Conservation (phyloP, 1,140 invertebrate species). For the Caenorhabditis inopinata region DNA sequence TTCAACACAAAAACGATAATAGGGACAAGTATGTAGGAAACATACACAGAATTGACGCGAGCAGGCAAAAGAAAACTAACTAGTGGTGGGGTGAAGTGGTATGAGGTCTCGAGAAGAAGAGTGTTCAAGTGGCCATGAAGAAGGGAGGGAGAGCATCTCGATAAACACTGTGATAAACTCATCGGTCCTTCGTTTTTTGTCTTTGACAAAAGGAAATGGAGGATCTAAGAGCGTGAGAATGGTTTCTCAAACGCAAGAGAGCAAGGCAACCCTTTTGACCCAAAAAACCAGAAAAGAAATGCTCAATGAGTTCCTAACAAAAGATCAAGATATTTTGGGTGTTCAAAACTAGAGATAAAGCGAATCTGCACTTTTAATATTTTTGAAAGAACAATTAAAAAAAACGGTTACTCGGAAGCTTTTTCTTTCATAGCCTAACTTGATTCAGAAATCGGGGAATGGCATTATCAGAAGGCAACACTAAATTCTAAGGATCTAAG, state of each 20-base stretch:
- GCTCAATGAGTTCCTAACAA: neutral
- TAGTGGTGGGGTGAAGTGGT: conserved; percentile 33
- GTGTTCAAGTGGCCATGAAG: conserved; percentile 5
- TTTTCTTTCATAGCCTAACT: too few relatives aligned
- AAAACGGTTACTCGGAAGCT: too few relatives aligned
- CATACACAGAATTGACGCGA: neutral
- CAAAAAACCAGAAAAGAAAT: neutral
- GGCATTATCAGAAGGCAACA: too few relatives aligned
- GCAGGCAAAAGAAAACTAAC: conserved; percentile 18
- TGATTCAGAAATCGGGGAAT: too few relatives aligned
- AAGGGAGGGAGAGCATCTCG: neutral
- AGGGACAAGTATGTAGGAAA: conserved; percentile 31
- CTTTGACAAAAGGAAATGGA: neutral
- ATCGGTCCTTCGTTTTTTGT: neutral
- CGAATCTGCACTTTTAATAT: too few relatives aligned
- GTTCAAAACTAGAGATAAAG: too few relatives aligned
- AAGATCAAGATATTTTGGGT: too few relatives aligned
- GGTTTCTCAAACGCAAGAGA: neutral
- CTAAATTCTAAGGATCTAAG: too few relatives aligned
- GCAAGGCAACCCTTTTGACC: neutral
- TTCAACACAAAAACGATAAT: conserved; percentile 31
- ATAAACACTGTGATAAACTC: conserved; percentile 28
- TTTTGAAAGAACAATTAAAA: too few relatives aligned
- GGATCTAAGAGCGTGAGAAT: neutral
- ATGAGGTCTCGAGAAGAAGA: conserved; percentile 31